These are phyloP conservation scores for Zaprionus tsacasi DNA, from an alignment of 1,140 invertebrate species.

Conservation along the genomic window DNA sequence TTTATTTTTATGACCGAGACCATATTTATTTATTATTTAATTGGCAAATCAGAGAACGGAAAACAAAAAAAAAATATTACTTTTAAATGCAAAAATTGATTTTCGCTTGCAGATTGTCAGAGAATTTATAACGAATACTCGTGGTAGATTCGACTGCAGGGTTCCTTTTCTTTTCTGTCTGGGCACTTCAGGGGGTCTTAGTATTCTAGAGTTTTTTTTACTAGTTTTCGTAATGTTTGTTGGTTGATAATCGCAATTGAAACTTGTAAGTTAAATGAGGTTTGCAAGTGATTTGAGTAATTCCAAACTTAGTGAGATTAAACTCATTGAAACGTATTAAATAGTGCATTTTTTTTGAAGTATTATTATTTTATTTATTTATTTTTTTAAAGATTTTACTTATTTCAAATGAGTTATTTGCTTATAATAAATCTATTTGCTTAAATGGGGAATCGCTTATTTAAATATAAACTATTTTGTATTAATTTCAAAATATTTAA, in stretches of 20 bases:
- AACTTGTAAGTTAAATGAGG: background rate
- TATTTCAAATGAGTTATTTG: too few relatives aligned
- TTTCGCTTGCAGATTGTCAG: slow-evolving; percentile 5
- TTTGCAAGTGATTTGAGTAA: too few relatives aligned
- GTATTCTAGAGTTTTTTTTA: background rate
- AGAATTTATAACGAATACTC: slow-evolving; percentile 11
- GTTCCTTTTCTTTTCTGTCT: background rate
- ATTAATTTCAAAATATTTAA: too few relatives aligned
- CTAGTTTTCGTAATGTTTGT: background rate
- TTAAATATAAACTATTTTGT: too few relatives aligned
- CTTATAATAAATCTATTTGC: too few relatives aligned
- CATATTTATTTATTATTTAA: slow-evolving; percentile 19
- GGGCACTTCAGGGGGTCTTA: background rate
- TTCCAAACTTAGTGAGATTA: too few relatives aligned
- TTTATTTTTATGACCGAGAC: slow-evolving; percentile 12
- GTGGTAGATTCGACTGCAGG: background rate
- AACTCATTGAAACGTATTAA: too few relatives aligned
- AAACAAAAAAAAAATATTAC: slow-evolving; percentile 9
- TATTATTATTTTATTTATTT: too few relatives aligned
- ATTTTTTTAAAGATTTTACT: too few relatives aligned
- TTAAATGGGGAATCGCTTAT: too few relatives aligned
- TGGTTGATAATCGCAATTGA: background rate
- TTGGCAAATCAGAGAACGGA: background rate
- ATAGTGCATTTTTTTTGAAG: too few relatives aligned
- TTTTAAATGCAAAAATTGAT: slow-evolving; percentile 25